These are phyloP conservation scores for Orientallactaga sibirica DNA, from an alignment of 2,797 vertebrate species.

Conservation along the genomic window DNA sequence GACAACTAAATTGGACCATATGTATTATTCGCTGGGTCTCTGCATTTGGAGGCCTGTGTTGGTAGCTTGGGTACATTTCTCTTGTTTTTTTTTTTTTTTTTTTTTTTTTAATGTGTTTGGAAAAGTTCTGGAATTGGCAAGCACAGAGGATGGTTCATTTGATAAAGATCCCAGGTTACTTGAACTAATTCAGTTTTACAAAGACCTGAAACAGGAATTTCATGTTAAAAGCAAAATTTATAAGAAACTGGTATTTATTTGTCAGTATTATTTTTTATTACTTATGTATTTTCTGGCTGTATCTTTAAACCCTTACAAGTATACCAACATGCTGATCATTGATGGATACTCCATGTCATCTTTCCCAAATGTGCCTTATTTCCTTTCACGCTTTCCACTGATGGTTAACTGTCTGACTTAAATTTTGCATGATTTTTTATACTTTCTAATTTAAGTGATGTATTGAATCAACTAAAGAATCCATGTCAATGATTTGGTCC, in stretches of 20 bases:
- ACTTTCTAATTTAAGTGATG: neutral
- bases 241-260: neutral
- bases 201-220: neutral
- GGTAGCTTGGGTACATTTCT: constrained; percentile 8
- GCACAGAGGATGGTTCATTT: neutral
- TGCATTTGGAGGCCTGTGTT: neutral
- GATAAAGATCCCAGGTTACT: neutral
- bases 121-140: neutral
- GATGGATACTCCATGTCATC: neutral
- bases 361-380: neutral
- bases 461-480: neutral
- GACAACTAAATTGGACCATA: neutral
- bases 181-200: neutral
- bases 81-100: constrained; percentile 3
- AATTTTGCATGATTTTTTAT: constrained; percentile 1
- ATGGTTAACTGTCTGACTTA: neutral
- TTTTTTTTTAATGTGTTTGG: neutral
- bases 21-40: neutral
- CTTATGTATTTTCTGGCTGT: neutral
- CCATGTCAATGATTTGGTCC: neutral
- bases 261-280: neutral
- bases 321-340: neutral
- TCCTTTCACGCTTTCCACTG: constrained; percentile 24
- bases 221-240: neutral
- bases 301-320: neutral